A percentile compares a stretch with the other conserved stretches of the same genome.
phyloP scores from a whole-genome alignment of 1,140 invertebrate species.

The Heliothis subflexa region DNA sequence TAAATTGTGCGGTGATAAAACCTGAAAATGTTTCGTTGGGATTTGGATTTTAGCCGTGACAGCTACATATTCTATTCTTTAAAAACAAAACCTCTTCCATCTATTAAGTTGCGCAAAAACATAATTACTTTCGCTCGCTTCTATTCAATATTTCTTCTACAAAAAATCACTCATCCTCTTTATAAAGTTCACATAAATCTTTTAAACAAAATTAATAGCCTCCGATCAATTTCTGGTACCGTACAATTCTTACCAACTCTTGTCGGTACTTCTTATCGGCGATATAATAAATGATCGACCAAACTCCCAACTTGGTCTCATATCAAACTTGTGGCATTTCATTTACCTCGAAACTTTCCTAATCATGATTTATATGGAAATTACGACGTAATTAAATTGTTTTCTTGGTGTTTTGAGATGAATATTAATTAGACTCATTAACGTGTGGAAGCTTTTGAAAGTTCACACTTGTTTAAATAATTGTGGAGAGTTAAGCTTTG shows the following conservation, averaged over 20 bases:
- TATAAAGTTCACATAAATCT: background rate
- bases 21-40: no score
- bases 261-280: background rate
- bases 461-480: background rate
- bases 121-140: no score
- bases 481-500: background rate
- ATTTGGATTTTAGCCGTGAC: background rate
- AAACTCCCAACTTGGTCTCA: background rate
- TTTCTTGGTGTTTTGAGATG: background rate
- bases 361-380: slow-evolving; percentile 33
- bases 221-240: background rate
- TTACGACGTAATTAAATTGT: slow-evolving; percentile 25
- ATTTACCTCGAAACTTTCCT: slow-evolving; percentile 25
- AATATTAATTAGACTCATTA: slow-evolving; percentile 2
- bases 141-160: no score
- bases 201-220: slow-evolving; percentile 7
- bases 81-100: no score
- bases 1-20: no score
- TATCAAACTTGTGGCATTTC: slow-evolving; percentile 39
- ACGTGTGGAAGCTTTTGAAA: background rate
- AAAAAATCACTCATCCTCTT: background rate
- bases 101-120: no score
- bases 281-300: slow-evolving; percentile 31
- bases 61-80: background rate
- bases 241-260: background rate